phyloP scores from a whole-genome alignment of 2,888 invertebrate species.

The Ennomos quercinarius region DNA sequence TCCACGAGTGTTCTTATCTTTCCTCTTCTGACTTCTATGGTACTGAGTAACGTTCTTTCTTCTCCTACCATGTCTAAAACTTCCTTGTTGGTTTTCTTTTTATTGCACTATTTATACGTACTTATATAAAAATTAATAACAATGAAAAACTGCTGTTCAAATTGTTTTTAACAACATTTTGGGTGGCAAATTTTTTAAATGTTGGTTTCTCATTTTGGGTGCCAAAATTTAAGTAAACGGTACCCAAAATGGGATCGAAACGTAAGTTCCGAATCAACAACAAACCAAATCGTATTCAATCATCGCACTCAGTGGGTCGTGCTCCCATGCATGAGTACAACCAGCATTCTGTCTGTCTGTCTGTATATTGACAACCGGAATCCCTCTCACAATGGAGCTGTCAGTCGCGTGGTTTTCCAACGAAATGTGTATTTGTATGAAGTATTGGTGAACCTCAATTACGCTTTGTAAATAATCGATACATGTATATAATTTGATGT shows the following conservation, averaged over 20 bases:
- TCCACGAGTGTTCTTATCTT: too few species aligned
- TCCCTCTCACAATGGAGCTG: constrained; percentile 31
- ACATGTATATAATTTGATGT: constrained; percentile 8
- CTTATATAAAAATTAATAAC: too few species aligned
- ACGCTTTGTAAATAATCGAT: constrained; percentile 1
- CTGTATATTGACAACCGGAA: constrained; percentile 28
- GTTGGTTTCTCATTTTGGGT: too few species aligned
- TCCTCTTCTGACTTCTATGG: too few species aligned
- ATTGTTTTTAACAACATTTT: too few species aligned
- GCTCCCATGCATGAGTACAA: constrained; percentile 7
- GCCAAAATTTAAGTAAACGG: too few species aligned
- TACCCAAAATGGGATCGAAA: background rate
- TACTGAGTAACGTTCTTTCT: too few species aligned
- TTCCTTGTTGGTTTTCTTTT: too few species aligned
- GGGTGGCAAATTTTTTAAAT: too few species aligned
- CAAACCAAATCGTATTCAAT: constrained; percentile 11
- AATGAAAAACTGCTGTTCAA: too few species aligned
- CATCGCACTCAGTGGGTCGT: constrained; percentile 19
- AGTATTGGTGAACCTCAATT: constrained; percentile 10
- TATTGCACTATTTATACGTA: too few species aligned
- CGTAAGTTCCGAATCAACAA: background rate
- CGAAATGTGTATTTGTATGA: constrained; percentile 13
- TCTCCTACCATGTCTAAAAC: too few species aligned
- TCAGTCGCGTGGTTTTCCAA: constrained; percentile 15
- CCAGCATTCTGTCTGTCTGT: constrained; percentile 11